These are phyloP conservation scores for Corythoichthys intestinalis DNA, from an alignment of 2,113 vertebrate species.

Conservation along the genomic window DNA sequence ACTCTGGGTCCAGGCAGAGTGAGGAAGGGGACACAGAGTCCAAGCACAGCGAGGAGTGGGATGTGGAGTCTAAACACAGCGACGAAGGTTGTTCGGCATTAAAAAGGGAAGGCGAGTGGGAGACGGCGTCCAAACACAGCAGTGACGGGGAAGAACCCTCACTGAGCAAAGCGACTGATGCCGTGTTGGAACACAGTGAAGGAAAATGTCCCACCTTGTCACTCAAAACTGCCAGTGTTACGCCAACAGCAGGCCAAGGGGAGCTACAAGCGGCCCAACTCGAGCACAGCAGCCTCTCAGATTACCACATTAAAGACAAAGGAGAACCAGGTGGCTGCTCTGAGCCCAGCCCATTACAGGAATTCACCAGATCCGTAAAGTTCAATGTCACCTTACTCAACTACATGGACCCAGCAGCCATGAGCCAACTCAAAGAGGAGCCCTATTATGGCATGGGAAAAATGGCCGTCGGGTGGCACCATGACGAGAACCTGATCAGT, in stretches of 20 bases:
- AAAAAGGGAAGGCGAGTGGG: constrained; percentile 57
- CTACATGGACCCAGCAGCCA: constrained; percentile 91
- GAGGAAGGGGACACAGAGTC: constrained; percentile 67
- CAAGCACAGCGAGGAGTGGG: constrained; percentile 71
- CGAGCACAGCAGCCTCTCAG: constrained; percentile 57
- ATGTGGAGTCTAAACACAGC: constrained; percentile 66
- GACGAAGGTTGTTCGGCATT: constrained; percentile 60
- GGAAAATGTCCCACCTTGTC: constrained; percentile 40
- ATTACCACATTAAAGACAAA: constrained; percentile 54
- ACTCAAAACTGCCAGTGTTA: constrained; percentile 9
- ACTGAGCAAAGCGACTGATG: constrained; percentile 25
- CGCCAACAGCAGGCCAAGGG: constrained; percentile 18
- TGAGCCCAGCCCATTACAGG: constrained; percentile 51
- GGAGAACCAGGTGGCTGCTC: constrained; percentile 52
- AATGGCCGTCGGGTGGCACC: constrained; percentile 98
- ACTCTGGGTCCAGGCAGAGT: constrained; percentile 61
- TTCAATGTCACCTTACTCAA: constrained; percentile 93
- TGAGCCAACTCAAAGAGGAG: constrained; percentile 89
- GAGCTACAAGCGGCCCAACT: constrained; percentile 49
- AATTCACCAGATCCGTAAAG: constrained; percentile 38
- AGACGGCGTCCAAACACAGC: constrained; percentile 54
- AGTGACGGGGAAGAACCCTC: constrained; percentile 59
- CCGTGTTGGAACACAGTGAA: constrained; percentile 37
- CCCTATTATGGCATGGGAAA: constrained; percentile 96
- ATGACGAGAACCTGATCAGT: constrained; percentile 90